Evolutionary conservation across 2,797 vertebrate genomes (phyloP), one percentile per base, ranked within the genome.

Genomic region (Crax fasciolata): DNA sequence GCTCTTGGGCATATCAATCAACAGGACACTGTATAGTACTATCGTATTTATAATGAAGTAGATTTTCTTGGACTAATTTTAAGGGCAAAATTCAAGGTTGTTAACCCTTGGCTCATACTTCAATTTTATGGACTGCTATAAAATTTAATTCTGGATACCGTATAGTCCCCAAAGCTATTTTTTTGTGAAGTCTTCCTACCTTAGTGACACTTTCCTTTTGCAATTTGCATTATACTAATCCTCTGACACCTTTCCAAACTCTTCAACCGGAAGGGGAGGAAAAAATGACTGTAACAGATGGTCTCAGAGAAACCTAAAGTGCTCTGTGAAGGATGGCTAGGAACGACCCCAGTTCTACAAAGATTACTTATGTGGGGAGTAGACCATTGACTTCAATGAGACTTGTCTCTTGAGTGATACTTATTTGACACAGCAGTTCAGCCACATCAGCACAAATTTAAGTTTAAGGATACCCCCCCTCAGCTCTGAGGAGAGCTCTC

Each of bases 1-100:
- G 96, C 98, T 97, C 96, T 92, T 89, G 94, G 88, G 97, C 96
- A 96, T 97, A 98, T 98, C 98, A 98, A 98, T 99, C 98, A 98
- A 95, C 87, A 94, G 89, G 95, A 97, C 94, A 94, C 94, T 94
- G 61, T 94, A 91, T 63, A 88, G 89, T 87, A 80, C 92, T 96
- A 91, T 97, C 38, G 52, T 93, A 96, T 97, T 98, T 98, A 94
- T 98, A 98, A 98, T 97, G 87, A 98, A 98, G 96, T 84, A 92
- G 94, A 92, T 97, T 96, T 98, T 95, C 95, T 78, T 72, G 97
- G 84, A 92, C 96, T 97, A 96, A 97, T 97, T 98, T 97, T 97
- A 96, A 97, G 94, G 95, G 88, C 79, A 96, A 95, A 97, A 98
- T 95, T 97, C 97, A 97, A 97, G 92, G 87, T 97, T 96, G 96